Evolutionary conservation across 2,888 invertebrate genomes (phyloP), one percentile per base, ranked within the genome.

Genomic region (Synanthedon andrenaeformis): DNA sequence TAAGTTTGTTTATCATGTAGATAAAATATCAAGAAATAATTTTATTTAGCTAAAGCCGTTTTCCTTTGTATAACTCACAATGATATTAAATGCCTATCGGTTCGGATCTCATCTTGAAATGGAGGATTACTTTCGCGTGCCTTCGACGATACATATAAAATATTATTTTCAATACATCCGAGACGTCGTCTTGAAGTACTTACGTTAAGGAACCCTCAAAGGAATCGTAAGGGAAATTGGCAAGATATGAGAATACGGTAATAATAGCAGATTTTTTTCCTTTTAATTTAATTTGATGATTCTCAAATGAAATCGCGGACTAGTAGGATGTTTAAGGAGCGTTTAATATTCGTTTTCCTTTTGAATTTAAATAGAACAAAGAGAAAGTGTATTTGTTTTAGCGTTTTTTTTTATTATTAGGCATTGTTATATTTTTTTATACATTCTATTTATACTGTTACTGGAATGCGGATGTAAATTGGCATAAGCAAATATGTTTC

Each of bases 51-150:
- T 10, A 35, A 35, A 35, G 35, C 35, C 10, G 35, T 35, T 35
- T 45, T 45, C 6, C 45, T 45, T 45, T 45, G 45, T 45, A 14
- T 45, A 45, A n/a, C 45, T 45, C 65, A 71, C 73, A 75, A 74
- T 70, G 67, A 66, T 63, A 66, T 66, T 35, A 35, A 35, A 35
- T 35, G 35, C 10, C 35, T 68, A 67, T 68, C 64, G 62, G 64
- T 62, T 64, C 65, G 60, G 66, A 76, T 75, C 70, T 72, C 70
- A 70, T 75, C 70, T 68, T 67, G 64, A 70, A 73, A 76, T 72
- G 69, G 69, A 61, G 67, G 68, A 74, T 78, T 74, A 72, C 70
- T 12, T 45, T 12, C 49, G 65, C 66, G 62, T 67, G 64, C 35
- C 57, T 59, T 64, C 60, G 64, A 59, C 58, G 58, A 66, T 70